Evolutionary conservation across 2,113 vertebrate genomes (phyloP).

Genomic region (Lagopus muta): DNA sequence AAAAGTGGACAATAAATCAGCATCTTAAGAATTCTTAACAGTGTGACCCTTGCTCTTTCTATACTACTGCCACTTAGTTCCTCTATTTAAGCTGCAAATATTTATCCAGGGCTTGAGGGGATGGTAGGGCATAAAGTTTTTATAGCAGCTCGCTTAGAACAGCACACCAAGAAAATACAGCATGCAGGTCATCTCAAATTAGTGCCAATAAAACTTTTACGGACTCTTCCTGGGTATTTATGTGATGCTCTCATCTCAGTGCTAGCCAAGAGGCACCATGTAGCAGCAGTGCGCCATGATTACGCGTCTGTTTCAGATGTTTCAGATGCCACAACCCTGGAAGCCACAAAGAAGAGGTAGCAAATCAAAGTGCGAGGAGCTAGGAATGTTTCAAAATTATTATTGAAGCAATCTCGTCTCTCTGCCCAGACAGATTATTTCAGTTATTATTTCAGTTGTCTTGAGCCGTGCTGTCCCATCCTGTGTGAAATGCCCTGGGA

Average conservation of each 20-base stretch:
- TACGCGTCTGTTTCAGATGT: neutral
- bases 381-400: neutral
- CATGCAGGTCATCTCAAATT: neutral
- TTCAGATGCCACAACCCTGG: neutral
- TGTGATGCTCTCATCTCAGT: neutral
- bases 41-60: neutral
- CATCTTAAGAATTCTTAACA: neutral
- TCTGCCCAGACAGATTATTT: neutral
- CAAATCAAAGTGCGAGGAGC: neutral
- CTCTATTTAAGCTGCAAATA: slow-evolving; percentile 9
- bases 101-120: neutral
- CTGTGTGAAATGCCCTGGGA: accelerated
- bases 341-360: neutral
- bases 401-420: neutral
- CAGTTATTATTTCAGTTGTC: neutral
- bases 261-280: neutral
- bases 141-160: neutral
- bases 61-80: neutral
- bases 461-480: accelerated
- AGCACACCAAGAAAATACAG: neutral
- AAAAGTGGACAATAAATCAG: slow-evolving; percentile 20
- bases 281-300: neutral
- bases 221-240: neutral
- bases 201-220: neutral
- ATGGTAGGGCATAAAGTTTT: neutral